Evolutionary conservation across 2,888 invertebrate species (phyloP).

Genomic region (Apoda limacodes): DNA sequence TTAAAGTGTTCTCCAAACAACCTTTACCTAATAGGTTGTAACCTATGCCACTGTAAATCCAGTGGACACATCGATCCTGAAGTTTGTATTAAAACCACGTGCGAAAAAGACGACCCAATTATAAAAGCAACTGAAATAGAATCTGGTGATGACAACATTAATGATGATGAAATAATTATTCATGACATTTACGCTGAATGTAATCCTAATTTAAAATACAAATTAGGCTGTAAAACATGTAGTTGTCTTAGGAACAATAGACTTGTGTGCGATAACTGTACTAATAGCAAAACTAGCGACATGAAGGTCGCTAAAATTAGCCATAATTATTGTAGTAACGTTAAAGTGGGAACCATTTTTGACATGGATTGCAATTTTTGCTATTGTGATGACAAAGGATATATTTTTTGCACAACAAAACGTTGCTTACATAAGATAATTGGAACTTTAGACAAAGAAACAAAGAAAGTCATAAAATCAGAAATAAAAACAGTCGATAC

Average conservation of each 20-base stretch:
- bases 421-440: constrained; percentile 26
- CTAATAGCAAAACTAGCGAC: constrained; percentile 12
- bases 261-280: constrained; percentile 50
- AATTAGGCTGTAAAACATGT: constrained; percentile 64
- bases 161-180: constrained; percentile 9
- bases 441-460: not conserved
- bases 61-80: constrained; percentile 28
- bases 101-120: constrained; percentile 27
- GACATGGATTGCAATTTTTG: constrained; percentile 64
- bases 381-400: constrained; percentile 48
- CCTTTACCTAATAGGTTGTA: constrained; percentile 43
- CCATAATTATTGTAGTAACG: constrained; percentile 25
- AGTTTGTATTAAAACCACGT: constrained; percentile 37
- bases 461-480: not conserved
- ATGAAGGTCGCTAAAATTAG: constrained; percentile 14
- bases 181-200: constrained; percentile 47
- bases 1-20: constrained; percentile 33
- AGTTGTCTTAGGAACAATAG: constrained; percentile 55
- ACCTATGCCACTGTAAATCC: constrained; percentile 43
- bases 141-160: constrained; percentile 8
- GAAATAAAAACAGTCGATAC: constrained; percentile 10
- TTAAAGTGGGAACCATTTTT: constrained; percentile 38
- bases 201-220: constrained; percentile 40
- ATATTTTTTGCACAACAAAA: constrained; percentile 50
- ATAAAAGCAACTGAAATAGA: constrained; percentile 9